phyloP scores from a whole-genome alignment of 2,113 vertebrate genomes.

The Okapia johnstoni region DNA sequence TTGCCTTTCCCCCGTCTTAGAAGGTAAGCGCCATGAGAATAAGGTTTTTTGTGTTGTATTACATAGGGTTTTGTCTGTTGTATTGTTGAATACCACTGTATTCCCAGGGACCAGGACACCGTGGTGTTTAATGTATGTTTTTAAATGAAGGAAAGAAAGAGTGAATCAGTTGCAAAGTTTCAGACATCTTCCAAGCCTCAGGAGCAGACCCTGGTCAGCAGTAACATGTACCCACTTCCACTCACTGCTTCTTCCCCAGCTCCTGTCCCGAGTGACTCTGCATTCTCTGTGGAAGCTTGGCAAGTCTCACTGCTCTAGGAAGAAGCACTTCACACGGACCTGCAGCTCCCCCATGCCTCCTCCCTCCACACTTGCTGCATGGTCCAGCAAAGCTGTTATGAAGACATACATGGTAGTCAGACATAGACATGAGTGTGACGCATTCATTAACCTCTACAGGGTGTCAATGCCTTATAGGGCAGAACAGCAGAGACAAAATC shows the following conservation, averaged over 20 bases:
- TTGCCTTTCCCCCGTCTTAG: neutral
- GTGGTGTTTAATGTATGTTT: neutral
- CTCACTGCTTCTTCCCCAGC: neutral
- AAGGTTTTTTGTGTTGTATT: neutral
- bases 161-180: neutral
- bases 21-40: neutral
- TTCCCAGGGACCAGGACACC: neutral
- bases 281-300: neutral
- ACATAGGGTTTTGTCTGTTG: neutral
- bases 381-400: neutral
- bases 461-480: neutral
- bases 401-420: neutral
- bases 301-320: neutral
- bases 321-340: neutral
- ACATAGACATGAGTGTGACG: neutral
- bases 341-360: rapidly evolving
- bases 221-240: neutral
- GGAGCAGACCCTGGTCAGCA: neutral
- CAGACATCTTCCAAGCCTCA: neutral
- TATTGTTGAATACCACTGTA: neutral
- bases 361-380: rapidly evolving
- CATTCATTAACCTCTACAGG: neutral
- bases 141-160: neutral
- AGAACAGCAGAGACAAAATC: neutral
- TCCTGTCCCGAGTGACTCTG: neutral